Evolutionary conservation across 2,888 invertebrate genomes (phyloP).

Genomic region (Amphipoea lucens): DNA sequence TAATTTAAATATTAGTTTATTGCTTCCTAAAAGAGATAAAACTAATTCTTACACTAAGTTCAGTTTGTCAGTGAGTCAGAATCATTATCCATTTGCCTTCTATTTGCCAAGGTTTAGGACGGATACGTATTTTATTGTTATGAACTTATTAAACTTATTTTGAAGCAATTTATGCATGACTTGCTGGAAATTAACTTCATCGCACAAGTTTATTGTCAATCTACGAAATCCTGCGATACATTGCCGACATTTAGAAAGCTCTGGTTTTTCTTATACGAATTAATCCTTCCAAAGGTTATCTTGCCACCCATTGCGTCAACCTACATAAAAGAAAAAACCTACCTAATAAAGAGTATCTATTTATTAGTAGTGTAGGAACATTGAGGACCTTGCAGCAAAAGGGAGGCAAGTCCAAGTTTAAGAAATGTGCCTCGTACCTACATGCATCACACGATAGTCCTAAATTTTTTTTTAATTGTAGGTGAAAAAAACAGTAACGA

Average conservation of each 20-base stretch:
- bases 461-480: too few relatives aligned
- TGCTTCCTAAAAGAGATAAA: slow-evolving; percentile 12
- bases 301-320: not conserved
- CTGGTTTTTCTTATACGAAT: not conserved
- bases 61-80: slow-evolving; percentile 19
- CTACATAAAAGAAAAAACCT: not conserved
- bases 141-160: not conserved
- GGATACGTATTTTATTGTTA: slow-evolving; percentile 2
- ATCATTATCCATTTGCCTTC: slow-evolving; percentile 21
- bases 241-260: not conserved
- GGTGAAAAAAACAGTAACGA: too few relatives aligned
- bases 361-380: not conserved
- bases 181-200: not conserved
- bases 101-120: slow-evolving; percentile 37
- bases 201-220: not conserved
- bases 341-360: not conserved
- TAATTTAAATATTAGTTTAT: slow-evolving; percentile 1
- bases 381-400: too few relatives aligned
- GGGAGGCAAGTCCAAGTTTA: too few relatives aligned
- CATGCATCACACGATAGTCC: too few relatives aligned
- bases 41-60: slow-evolving; percentile 2
- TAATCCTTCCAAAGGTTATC: not conserved
- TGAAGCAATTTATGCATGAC: not conserved
- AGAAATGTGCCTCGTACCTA: too few relatives aligned
- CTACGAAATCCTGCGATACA: too few relatives aligned